Base-by-base conservation (phyloP, 2,888 invertebrate genomes). In the Coecobrya sp. region DNA sequence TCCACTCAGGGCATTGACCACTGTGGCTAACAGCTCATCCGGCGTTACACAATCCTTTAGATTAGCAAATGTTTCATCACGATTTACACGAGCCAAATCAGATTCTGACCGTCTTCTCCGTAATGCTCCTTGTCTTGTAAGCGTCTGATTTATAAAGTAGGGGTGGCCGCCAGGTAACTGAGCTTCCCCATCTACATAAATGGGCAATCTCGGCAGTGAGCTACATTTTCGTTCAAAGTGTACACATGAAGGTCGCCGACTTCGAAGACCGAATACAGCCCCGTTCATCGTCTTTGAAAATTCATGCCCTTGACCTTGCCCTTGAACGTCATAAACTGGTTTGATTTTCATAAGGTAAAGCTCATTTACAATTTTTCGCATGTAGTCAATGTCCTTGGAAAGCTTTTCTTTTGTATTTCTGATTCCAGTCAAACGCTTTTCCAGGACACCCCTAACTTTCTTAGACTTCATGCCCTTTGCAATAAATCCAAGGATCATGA, bases 401-500 rank as follows among this genome's bases (percentile, higher is more conserved):
- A 98, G 97, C 92, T 97, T 94, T 7, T 94, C 94, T 27, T 93
- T 94, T 7, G 94, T 94, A 8, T 84, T 70, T 30, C 91, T 86
- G n/a, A 95, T 93, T 4, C 86, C 92, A 22, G 93, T 92, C 4
- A 94, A 55, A 42, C 94, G 92, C 90, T 94, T 94, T 49, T 95
- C 94, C 25, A 95, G 93, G 11, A 94, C 95, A 3, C 93, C 94
- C 4, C 94, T 88, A 49, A 95, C 94, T 93, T 93, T 93, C 84
- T 95, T 95, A 30, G 92, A 91, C 7, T 93, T 95, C 97, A 98
- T 96, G 4, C 97, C 98, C 91, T 97, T 97, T 0, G 98, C 97
- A 94, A 98, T 98, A 95, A 98, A 98, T 0, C 98, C 98, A 94
- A 98, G 97, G 73, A 98, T 97, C 98, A 99, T 99, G 30, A 98